Conservation (phyloP, 2,797 vertebrate species). For the Nyctalus aviator region DNA sequence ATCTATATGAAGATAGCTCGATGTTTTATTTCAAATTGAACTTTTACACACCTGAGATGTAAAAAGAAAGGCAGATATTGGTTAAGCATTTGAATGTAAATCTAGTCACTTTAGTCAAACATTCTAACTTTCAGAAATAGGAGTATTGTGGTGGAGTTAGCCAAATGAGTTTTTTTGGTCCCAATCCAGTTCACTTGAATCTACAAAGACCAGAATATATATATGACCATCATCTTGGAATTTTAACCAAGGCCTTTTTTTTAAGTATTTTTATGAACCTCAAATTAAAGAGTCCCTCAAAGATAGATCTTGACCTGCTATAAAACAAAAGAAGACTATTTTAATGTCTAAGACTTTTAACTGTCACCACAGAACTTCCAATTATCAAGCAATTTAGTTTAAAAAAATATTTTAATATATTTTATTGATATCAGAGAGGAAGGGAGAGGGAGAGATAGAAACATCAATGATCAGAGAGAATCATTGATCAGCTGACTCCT, state of each 20-base stretch:
- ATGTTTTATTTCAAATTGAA: constrained; percentile 28
- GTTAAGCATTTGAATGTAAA: constrained; percentile 28
- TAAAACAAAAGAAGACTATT: constrained; percentile 12
- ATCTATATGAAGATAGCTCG: constrained; percentile 8
- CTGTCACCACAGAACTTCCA: not conserved
- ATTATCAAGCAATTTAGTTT: not conserved
- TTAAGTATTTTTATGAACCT: not conserved
- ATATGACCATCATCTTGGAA: not conserved
- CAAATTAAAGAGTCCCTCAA: not conserved
- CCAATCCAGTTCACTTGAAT: not conserved
- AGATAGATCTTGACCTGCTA: not conserved
- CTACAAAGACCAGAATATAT: not conserved
- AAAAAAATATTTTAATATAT: constrained; percentile 1
- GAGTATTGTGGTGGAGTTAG: not conserved
- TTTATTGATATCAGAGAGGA: too few species aligned
- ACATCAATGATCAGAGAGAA: too few species aligned
- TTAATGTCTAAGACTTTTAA: not conserved
- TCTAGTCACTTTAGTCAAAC: not conserved
- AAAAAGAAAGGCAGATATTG: not conserved
- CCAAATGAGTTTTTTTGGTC: not conserved
- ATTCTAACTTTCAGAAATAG: not conserved
- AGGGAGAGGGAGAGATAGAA: too few species aligned
- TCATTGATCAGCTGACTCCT: too few species aligned
- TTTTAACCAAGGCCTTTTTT: not conserved
- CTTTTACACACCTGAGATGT: not conserved